Evolutionary conservation across 2,797 vertebrate genomes (phyloP).

Genomic region (Fringilla coelebs): DNA sequence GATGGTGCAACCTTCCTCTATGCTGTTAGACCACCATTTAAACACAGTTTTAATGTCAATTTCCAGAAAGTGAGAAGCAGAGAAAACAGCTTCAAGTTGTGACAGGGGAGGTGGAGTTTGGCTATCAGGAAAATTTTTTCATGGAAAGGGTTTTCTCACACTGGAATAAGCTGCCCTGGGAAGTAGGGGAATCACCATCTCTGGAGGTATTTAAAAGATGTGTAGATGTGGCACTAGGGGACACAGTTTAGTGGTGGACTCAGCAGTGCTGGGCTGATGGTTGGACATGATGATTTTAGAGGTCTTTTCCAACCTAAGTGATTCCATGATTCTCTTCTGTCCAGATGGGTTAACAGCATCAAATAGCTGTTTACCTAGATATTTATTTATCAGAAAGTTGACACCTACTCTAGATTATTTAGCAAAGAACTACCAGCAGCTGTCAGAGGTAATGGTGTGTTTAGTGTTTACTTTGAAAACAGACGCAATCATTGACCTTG

Average conservation of each 20-base stretch:
- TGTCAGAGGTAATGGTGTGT: neutral
- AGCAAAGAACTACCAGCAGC: slow-evolving; percentile 12
- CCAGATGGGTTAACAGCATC: neutral
- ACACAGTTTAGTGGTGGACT: neutral
- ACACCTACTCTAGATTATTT: neutral
- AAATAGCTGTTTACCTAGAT: neutral
- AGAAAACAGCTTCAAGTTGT: neutral
- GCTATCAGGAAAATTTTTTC: neutral
- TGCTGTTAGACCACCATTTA: neutral
- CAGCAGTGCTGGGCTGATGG: neutral
- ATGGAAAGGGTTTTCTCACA: neutral
- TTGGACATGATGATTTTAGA: neutral
- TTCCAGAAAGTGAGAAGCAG: neutral
- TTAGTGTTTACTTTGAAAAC: slow-evolving; percentile 17
- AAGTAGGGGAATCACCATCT: neutral
- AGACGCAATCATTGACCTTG: slow-evolving; percentile 8
- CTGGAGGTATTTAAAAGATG: neutral
- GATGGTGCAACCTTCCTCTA: neutral
- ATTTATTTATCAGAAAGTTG: neutral
- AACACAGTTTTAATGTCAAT: neutral
- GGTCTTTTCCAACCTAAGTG: neutral
- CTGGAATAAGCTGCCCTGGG: neutral
- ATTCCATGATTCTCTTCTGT: neutral
- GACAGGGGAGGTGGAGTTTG: fast-evolving
- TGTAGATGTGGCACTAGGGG: neutral